Evolutionary conservation across 1,140 invertebrate genomes (phyloP).

Genomic region (Halyomorpha halys): DNA sequence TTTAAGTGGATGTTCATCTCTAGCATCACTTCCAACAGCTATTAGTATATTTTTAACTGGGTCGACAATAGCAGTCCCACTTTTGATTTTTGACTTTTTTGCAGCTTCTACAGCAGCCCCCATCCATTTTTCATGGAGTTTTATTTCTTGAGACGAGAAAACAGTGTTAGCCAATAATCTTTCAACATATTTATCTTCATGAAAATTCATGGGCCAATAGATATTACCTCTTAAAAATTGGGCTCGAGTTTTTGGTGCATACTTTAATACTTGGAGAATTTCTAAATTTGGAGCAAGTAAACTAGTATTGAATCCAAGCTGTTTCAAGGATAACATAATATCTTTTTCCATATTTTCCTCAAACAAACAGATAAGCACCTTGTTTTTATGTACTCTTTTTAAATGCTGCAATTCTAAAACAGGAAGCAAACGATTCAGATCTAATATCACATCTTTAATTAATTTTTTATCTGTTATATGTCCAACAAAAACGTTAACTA

Average conservation of each 20-base stretch:
- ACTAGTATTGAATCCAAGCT: constrained; percentile 40
- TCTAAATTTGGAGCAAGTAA: constrained; percentile 41
- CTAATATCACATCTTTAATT: constrained; percentile 50
- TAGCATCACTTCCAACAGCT: constrained; percentile 51
- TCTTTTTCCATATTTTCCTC: constrained; percentile 17
- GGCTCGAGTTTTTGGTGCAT: constrained; percentile 48
- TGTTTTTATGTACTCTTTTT: constrained; percentile 49
- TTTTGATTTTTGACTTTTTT: constrained; percentile 35
- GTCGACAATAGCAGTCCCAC: constrained; percentile 56
- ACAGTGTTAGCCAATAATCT: constrained; percentile 47
- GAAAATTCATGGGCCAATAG: constrained; percentile 78
- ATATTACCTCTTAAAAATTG: constrained; percentile 53
- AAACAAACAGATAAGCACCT: constrained; percentile 22
- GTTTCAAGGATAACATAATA: not conserved
- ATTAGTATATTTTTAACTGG: constrained; percentile 48
- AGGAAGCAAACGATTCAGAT: constrained; percentile 44
- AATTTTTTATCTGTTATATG: constrained; percentile 37
- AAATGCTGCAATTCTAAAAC: constrained; percentile 55
- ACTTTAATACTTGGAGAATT: constrained; percentile 47
- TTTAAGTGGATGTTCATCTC: constrained; percentile 57
- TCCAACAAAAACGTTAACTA: constrained; percentile 25
- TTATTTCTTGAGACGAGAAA: constrained; percentile 49
- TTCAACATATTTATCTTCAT: constrained; percentile 61
- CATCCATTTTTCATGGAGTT: constrained; percentile 51
- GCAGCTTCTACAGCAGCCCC: constrained; percentile 42